phyloP scores from a whole-genome alignment of 1,140 invertebrate genomes.

The Micrasema longulum region DNA sequence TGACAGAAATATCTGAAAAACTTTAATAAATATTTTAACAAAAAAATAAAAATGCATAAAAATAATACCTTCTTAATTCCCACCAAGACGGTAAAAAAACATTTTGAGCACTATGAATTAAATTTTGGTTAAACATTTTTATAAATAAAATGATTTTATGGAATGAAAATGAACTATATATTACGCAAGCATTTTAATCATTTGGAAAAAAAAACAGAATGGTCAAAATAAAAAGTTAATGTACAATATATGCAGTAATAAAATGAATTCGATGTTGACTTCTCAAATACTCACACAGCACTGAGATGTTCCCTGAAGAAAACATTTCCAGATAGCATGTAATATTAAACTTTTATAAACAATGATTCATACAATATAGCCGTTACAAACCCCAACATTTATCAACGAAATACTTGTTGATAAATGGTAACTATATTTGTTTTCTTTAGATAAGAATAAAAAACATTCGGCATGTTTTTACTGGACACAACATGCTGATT shows the following conservation, averaged over 20 bases:
- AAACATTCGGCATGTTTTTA: slow-evolving; percentile 5
- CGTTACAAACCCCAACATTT: not conserved
- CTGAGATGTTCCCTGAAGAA: slow-evolving; percentile 87
- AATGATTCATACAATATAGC: slow-evolving; percentile 45
- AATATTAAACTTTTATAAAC: slow-evolving; percentile 55
- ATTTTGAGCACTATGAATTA: not conserved
- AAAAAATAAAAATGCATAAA: no score
- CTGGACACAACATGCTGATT: no score
- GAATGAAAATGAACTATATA: not conserved
- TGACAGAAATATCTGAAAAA: no score
- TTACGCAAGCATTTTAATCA: no score
- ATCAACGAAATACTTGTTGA: no score
- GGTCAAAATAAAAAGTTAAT: not conserved
- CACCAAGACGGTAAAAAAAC: slow-evolving; percentile 15
- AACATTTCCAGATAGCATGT: slow-evolving; percentile 59
- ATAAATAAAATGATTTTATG: not conserved
- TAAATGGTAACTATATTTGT: no score
- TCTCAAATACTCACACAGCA: slow-evolving; percentile 81
- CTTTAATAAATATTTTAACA: no score
- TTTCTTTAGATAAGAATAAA: not conserved
- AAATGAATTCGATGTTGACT: not conserved
- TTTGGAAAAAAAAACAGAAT: no score
- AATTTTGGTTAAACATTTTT: not conserved
- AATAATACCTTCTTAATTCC: slow-evolving; percentile 27
- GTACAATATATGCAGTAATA: not conserved